Evolutionary conservation across 2,888 invertebrate species (phyloP).

Genomic region (Myathropa florea): DNA sequence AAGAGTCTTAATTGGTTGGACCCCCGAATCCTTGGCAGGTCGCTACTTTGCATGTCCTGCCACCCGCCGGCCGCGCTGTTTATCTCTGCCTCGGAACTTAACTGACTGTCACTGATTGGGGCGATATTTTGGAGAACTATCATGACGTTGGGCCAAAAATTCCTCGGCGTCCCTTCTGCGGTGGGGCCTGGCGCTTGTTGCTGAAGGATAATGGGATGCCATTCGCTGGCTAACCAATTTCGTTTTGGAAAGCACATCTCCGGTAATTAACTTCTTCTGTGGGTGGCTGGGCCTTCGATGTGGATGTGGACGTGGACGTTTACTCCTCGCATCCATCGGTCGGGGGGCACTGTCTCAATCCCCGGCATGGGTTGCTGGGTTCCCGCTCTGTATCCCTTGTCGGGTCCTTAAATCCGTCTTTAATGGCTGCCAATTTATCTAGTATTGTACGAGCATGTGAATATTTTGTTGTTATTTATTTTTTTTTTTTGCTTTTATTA

Average conservation of each 20-base stretch:
- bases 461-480: constrained; percentile 3
- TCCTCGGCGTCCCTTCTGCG: constrained; percentile 41
- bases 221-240: constrained; percentile 61
- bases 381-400: not conserved
- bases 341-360: not conserved
- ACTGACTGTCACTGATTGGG: constrained; percentile 66
- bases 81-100: constrained; percentile 48
- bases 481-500: constrained; percentile 40
- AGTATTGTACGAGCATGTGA: constrained; percentile 58
- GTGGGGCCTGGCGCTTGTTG: constrained; percentile 45
- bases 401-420: constrained; percentile 67
- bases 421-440: constrained; percentile 69
- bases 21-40: constrained; percentile 26
- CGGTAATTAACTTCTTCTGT: constrained; percentile 59
- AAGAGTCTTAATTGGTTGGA: constrained; percentile 62
- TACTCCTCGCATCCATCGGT: too few relatives aligned
- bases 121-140: constrained; percentile 59
- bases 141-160: constrained; percentile 65
- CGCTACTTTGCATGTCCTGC: constrained; percentile 45
- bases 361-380: not conserved
- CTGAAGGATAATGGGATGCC: constrained; percentile 67
- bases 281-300: not conserved
- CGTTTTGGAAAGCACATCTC: constrained; percentile 49
- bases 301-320: not conserved
- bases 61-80: not conserved